These are phyloP conservation scores for Cyprinodon variegatus DNA, from an alignment of 2,113 vertebrate genomes.

Conservation along the genomic window DNA sequence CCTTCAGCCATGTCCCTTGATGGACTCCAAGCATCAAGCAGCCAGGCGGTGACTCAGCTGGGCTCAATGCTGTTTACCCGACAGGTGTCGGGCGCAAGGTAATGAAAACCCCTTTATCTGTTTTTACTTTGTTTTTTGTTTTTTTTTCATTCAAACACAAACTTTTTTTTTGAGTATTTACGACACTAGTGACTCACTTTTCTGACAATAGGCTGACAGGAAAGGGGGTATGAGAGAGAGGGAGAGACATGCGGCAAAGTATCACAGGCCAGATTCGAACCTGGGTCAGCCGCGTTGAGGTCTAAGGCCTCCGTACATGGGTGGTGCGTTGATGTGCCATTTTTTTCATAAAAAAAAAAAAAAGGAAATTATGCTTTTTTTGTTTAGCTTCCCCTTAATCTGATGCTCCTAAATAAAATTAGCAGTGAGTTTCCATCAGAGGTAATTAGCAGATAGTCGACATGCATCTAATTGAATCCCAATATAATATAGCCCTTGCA, in stretches of 20 bases:
- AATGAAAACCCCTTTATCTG: conserved; percentile 37
- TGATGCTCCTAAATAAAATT: neutral
- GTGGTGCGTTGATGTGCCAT: too few relatives aligned
- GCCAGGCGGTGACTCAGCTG: conserved; percentile 87
- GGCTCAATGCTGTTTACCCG: conserved; percentile 99
- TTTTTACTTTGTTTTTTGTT: too few relatives aligned
- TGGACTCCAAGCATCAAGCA: conserved; percentile 77
- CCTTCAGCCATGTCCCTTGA: conserved; percentile 90
- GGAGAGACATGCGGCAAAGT: too few relatives aligned
- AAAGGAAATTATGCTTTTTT: neutral
- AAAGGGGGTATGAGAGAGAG: too few relatives aligned
- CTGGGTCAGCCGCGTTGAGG: too few relatives aligned
- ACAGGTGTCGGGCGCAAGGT: conserved; percentile 98
- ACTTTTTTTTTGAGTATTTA: neutral
- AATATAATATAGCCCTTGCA: neutral
- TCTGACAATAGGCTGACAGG: too few relatives aligned
- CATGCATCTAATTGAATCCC: neutral
- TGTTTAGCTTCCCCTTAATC: neutral
- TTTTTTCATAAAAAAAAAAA: too few relatives aligned
- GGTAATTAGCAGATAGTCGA: neutral
- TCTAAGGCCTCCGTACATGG: too few relatives aligned
- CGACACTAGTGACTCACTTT: too few relatives aligned
- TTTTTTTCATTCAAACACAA: neutral
- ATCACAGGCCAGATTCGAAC: too few relatives aligned
- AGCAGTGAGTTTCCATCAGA: neutral